Evolutionary conservation across 2,797 vertebrate species (phyloP).

Genomic region (Sebastes matsubarae): DNA sequence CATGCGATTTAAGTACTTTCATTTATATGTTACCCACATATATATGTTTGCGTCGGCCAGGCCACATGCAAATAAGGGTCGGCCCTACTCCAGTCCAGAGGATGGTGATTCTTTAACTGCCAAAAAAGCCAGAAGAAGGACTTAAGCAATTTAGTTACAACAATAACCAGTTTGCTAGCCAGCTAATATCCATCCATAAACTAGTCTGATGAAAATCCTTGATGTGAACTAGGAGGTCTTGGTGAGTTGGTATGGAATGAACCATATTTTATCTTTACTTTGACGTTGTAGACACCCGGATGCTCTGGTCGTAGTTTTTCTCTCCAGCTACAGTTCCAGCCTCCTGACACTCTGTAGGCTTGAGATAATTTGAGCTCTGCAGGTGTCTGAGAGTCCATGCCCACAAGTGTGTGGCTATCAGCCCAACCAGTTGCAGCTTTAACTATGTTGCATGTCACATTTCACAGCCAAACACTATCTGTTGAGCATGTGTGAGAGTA

Average conservation of each 20-base stretch:
- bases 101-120: neutral
- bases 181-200: no score
- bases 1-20: neutral
- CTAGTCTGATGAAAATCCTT: neutral
- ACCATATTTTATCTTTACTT: neutral
- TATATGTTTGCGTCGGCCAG: no score
- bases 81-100: neutral
- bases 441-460: constrained; percentile 40
- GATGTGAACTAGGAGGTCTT: neutral
- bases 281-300: neutral
- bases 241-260: neutral
- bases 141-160: no score
- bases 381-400: neutral
- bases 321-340: neutral
- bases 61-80: neutral
- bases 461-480: constrained; percentile 22
- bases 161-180: no score
- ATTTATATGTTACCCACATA: no score
- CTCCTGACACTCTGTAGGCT: neutral
- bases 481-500: constrained; percentile 19
- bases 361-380: neutral
- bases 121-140: neutral
- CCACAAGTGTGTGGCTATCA: constrained; percentile 1
- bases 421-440: constrained; percentile 22
- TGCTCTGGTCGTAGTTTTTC: neutral